phyloP scores from a whole-genome alignment of 1,140 invertebrate species.

The Pygmarrhopalites habei region DNA sequence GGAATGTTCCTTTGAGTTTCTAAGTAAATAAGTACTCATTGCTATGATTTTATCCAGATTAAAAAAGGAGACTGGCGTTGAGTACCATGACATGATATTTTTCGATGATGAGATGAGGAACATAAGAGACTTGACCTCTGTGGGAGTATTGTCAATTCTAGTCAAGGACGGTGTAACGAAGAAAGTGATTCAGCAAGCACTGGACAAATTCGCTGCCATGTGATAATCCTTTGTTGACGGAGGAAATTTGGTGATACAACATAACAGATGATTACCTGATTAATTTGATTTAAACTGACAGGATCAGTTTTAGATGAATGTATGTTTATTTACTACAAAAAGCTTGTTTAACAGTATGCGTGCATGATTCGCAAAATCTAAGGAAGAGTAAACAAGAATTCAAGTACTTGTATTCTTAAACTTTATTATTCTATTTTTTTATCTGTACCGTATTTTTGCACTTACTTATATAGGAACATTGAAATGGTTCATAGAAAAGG shows the following conservation, averaged over 20 bases:
- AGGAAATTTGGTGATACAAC: neutral
- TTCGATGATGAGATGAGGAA: constrained; percentile 39
- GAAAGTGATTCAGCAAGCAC: constrained; percentile 47
- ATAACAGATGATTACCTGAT: neutral
- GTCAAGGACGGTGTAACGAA: constrained; percentile 51
- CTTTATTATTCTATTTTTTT: too few relatives aligned
- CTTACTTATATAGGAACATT: too few relatives aligned
- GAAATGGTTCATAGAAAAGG: too few relatives aligned
- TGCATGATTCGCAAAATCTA: too few relatives aligned
- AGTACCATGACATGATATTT: constrained; percentile 55
- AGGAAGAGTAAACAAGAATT: too few relatives aligned
- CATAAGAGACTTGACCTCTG: constrained; percentile 40
- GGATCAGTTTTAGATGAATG: too few relatives aligned
- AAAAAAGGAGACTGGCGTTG: constrained; percentile 6
- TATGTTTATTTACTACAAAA: too few relatives aligned
- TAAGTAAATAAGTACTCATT: too few relatives aligned
- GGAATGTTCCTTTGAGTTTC: too few relatives aligned
- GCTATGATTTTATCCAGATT: constrained; percentile 5
- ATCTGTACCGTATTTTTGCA: neutral
- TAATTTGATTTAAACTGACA: neutral
- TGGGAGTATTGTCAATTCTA: constrained; percentile 53
- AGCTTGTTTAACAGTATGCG: too few relatives aligned
- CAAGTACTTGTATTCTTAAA: too few relatives aligned
- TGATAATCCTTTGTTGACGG: too few relatives aligned
- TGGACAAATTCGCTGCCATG: constrained; percentile 47